phyloP scores from a whole-genome alignment of 2,797 vertebrate species.

The Oreonectes daqikongensis region DNA sequence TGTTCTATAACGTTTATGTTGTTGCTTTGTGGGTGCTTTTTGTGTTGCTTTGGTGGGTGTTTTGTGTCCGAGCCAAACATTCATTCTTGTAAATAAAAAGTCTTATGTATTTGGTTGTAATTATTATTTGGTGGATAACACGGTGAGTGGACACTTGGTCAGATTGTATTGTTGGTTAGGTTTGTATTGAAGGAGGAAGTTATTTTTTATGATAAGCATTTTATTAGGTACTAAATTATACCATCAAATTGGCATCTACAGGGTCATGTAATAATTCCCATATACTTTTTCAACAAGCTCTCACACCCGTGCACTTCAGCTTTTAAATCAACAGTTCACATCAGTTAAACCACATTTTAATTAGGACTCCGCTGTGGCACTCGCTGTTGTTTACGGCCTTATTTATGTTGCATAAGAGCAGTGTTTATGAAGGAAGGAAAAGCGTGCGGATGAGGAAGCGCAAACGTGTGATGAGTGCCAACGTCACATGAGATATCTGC shows the following conservation, averaged over 20 bases:
- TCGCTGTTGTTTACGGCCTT: constrained; percentile 19
- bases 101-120: not conserved
- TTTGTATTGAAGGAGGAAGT: constrained; percentile 20
- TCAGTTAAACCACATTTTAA: constrained; percentile 41
- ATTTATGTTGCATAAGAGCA: constrained; percentile 8
- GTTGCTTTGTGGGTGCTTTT: no score
- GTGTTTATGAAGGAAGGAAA: constrained; percentile 23
- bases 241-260: constrained; percentile 9
- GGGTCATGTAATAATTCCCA: constrained; percentile 16
- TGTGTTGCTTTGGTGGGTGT: no score
- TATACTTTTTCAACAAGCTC: not conserved
- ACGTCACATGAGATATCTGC: constrained; percentile 13
- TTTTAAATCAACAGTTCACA: constrained; percentile 25
- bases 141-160: not conserved
- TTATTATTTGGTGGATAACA: constrained; percentile 2
- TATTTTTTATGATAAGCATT: constrained; percentile 33
- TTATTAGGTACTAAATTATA: constrained; percentile 26
- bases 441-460: not conserved
- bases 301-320: constrained; percentile 3
- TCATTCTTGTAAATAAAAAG: not conserved
- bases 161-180: not conserved
- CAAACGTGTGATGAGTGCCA: not conserved
- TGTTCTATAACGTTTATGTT: no score
- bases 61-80: no score
- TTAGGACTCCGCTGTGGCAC: constrained; percentile 32